Evolutionary conservation across 2,888 invertebrate genomes (phyloP), one percentile per base, ranked within the genome.

Genomic region (Gymnoscelis rufifasciata): DNA sequence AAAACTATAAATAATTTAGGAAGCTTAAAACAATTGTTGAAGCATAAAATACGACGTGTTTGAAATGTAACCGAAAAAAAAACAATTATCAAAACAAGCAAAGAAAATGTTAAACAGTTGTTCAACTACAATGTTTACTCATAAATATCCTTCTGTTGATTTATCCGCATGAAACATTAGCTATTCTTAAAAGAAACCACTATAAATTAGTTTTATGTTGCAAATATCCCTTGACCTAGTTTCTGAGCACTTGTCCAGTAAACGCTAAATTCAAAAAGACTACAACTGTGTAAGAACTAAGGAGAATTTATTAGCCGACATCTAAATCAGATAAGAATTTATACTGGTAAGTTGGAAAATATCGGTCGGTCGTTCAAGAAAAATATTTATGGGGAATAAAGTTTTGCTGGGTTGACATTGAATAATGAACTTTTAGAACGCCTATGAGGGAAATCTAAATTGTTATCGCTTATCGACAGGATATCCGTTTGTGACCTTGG

Each of bases 161-260:
- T 57, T 57, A 57, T 57, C 48, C 30, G 46, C 38, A 46, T 54
- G 51, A 44, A 57, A 57, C 47, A 54, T 57, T 52, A 57, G 50
- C 50, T 47, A 51, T 57, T 51, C 51, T 52, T 52, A 51, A 51
- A 54, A 57, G 49, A 54, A 57, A 53, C 51, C 44, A 51, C 53
- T 53, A 57, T 57, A 57, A 57, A 55, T 57, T 55, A 53, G 50
- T 57, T 57, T 57, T 52, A 57, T 55, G 57, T 57, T 55, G 45
- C 47, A 53, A 57, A 52, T 47, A 55, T 45, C 47, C 55, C 57
- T 53, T 57, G 57, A 55, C 57, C 55, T 27, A 55, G 33, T 51
- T 57, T 30, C 47, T 29, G 43, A 38, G 51, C 15, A 35, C 35
- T 15, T 19, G 35, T 44, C 51, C 51, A 37, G 47, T 46, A 48